Base-by-base conservation (phyloP, 2,113 vertebrate species). In the Cichladusa arquata region DNA sequence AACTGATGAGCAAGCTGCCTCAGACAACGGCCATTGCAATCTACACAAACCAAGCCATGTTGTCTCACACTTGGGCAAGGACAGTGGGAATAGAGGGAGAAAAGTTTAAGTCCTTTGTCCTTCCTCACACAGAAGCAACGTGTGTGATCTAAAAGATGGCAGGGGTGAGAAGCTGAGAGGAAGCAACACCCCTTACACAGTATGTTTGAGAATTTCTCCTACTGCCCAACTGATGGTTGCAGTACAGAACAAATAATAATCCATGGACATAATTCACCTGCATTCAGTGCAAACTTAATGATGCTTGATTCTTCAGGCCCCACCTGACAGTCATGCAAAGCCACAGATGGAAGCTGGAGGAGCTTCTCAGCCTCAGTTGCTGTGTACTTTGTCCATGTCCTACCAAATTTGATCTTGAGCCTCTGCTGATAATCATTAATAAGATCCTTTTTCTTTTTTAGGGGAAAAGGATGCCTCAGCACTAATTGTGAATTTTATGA, bases 201-300 rank as follows among this genome's bases (percentile, higher is more conserved):
- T 48, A 14, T 56, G 53, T 56, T 44, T 51, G 58, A 42, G 67
- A 22, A 28, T 88, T 91, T 78, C 44, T 84, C 19, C 33, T 78
- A 7, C 7, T 62, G 16, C n/a, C 44, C 33, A n/a, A 1, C 23
- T 1, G 1, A 1, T 45, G 51, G 40, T 69, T 50, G 51, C 18
- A 15, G 54, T 31, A 36, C n/a, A 66, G n/a, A 26, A 22, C 16
- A 65, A 65, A 57, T 50, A 65, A 57, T 34, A 62, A 80, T 36
- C 36, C 31, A 5, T 11, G 12, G n/a, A 56, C n/a, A 8, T 28
- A 28, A 60, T 54, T 24, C 56, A 36, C 12, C 40, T 64, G n/a
- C 45, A 7, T 58, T 57, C 62, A 54, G 28, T 56, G 53, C 72
- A 71, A 67, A 44, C 33, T 60, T 40, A 77, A 1, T 19, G 19